A percentile compares a stretch with the other conserved stretches of the same genome.
Conservation (phyloP, 2,113 vertebrate genomes). For the Penelope pileata region DNA sequence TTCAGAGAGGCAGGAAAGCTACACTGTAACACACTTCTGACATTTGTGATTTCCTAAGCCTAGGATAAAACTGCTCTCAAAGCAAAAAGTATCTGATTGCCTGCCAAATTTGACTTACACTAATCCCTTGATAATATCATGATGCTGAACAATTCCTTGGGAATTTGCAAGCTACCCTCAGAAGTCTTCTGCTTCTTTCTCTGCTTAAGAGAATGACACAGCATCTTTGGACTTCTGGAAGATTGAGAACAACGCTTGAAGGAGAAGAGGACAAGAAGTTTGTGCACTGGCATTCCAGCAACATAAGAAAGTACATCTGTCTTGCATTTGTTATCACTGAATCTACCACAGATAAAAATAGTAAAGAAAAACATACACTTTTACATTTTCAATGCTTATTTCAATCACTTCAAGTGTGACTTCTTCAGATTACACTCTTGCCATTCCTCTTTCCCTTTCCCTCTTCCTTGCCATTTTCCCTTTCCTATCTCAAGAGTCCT, state of each 20-base stretch:
- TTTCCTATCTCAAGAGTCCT: neutral
- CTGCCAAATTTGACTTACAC: conserved; percentile 26
- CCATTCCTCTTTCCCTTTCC: neutral
- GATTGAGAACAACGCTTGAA: neutral
- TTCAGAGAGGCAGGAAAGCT: conserved; percentile 48
- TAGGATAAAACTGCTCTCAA: conserved; percentile 50
- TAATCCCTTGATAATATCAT: conserved; percentile 34
- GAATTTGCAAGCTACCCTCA: conserved; percentile 41
- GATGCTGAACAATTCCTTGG: conserved; percentile 1
- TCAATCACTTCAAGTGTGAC: neutral
- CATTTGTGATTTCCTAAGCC: conserved; percentile 58
- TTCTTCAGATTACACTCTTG: neutral
- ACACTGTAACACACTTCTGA: conserved; percentile 37
- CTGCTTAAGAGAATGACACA: neutral
- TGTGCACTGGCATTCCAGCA: neutral
- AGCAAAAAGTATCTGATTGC: conserved; percentile 51
- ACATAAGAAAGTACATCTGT: neutral
- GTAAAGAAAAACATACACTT: neutral
- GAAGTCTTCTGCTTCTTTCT: neutral
- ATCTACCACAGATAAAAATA: neutral
- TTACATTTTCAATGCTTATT: neutral
- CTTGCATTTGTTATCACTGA: neutral
- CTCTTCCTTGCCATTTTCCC: neutral
- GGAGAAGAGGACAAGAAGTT: neutral
- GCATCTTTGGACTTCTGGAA: neutral